Evolutionary conservation across 2,113 vertebrate genomes (phyloP).

Genomic region (Trogon melanurus): DNA sequence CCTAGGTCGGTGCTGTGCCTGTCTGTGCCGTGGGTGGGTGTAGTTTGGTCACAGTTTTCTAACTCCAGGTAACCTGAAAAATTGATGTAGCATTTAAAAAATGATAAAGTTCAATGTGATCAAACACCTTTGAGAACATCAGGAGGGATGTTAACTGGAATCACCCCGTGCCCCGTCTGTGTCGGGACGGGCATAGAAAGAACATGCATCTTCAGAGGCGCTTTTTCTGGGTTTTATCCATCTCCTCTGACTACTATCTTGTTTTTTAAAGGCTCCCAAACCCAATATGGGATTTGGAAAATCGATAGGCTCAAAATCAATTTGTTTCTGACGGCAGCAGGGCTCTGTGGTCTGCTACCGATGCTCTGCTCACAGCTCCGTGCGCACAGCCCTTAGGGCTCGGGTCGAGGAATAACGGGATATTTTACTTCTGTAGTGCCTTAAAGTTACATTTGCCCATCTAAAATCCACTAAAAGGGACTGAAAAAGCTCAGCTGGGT

Average conservation of each 20-base stretch:
- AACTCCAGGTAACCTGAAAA: neutral
- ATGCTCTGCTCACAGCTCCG: fast-evolving
- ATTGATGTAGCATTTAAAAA: neutral
- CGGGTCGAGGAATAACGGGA: neutral
- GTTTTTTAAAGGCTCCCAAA: conserved; percentile 26
- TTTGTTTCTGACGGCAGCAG: neutral
- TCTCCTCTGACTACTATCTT: conserved; percentile 25
- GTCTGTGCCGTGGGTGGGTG: neutral
- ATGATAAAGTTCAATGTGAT: neutral
- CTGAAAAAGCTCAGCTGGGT: neutral
- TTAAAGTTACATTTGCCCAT: neutral
- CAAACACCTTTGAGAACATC: neutral
- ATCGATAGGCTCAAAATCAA: conserved; percentile 10
- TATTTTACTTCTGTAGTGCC: neutral
- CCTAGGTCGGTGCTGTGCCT: neutral
- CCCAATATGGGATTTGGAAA: conserved; percentile 33
- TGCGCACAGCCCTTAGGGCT: fast-evolving
- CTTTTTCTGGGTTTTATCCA: neutral
- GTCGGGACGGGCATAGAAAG: neutral
- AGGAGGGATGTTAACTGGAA: neutral
- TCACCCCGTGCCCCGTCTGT: neutral
- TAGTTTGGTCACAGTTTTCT: neutral
- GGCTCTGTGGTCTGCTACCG: neutral
- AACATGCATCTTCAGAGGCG: neutral
- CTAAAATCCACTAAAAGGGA: neutral